These are phyloP conservation scores for Calliphora vicina DNA, from an alignment of 1,140 invertebrate genomes.

Conservation along the genomic window DNA sequence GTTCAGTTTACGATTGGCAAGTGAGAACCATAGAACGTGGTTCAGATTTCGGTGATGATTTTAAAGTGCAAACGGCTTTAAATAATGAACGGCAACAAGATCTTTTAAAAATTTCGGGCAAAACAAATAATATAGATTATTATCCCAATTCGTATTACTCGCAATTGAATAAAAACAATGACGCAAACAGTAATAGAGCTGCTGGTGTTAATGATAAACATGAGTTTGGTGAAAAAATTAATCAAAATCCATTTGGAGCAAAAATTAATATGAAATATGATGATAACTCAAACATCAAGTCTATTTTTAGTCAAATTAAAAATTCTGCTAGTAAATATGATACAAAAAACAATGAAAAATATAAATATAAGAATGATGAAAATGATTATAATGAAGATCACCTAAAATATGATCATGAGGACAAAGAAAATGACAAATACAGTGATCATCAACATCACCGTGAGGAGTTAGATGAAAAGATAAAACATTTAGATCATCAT, in stretches of 20 bases:
- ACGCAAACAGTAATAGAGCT: not conserved
- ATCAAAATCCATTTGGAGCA: too few relatives aligned
- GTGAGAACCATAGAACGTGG: slow-evolving; percentile 40
- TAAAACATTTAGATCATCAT: not conserved
- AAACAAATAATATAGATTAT: not conserved
- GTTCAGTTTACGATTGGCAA: slow-evolving; percentile 57
- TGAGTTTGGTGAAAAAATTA: not conserved
- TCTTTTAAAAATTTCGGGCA: not conserved
- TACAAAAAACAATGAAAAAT: too few relatives aligned
- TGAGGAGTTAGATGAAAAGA: not conserved
- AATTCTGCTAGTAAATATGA: too few relatives aligned
- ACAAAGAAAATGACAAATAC: not conserved
- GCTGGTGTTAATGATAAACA: not conserved
- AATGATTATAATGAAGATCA: not conserved
- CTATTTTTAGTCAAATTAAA: too few relatives aligned
- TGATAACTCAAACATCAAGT: too few relatives aligned
- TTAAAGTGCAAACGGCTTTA: slow-evolving; percentile 31
- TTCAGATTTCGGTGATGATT: slow-evolving; percentile 25
- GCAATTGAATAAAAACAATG: not conserved
- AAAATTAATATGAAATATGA: too few relatives aligned
- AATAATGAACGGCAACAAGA: slow-evolving; percentile 29
- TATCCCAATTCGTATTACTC: not conserved
- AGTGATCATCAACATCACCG: not conserved
- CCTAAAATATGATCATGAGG: not conserved
- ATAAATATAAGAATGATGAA: too few relatives aligned